Evolutionary conservation across 2,888 invertebrate species (phyloP).

Genomic region (Dolichopus griseipennis): DNA sequence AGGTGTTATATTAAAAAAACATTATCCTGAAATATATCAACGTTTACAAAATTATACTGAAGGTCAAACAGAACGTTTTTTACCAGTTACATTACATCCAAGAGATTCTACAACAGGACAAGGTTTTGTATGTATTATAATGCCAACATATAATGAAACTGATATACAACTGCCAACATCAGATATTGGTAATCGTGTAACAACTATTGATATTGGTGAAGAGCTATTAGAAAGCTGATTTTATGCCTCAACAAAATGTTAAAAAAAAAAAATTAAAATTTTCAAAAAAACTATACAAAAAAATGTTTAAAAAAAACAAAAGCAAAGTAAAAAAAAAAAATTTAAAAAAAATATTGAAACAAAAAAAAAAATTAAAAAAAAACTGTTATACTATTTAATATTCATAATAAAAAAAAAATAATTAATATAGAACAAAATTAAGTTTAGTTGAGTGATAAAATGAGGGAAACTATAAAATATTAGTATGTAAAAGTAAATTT

Average conservation of each 20-base stretch:
- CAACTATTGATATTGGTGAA: slow-evolving; percentile 40
- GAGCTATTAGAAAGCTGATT: slow-evolving; percentile 28
- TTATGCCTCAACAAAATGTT: slow-evolving; percentile 11
- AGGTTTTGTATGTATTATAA: slow-evolving; percentile 83
- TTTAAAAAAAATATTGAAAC: not conserved
- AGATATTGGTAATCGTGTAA: slow-evolving; percentile 40
- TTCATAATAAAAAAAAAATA: not conserved
- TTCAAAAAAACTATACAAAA: too few species aligned
- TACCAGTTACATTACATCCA: slow-evolving; percentile 82
- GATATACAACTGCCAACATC: slow-evolving; percentile 40
- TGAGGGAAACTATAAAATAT: not conserved
- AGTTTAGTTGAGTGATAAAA: not conserved
- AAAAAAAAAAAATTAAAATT: not conserved
- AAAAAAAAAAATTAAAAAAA: not conserved
- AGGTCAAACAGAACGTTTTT: slow-evolving; percentile 64
- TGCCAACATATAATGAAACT: slow-evolving; percentile 57
- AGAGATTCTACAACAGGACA: slow-evolving; percentile 69
- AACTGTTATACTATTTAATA: not conserved
- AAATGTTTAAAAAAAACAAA: not conserved
- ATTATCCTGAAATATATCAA: slow-evolving; percentile 80
- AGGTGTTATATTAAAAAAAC: slow-evolving; percentile 72
- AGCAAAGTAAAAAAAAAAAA: too few species aligned
- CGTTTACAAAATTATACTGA: slow-evolving; percentile 76
- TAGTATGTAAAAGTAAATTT: too few species aligned
- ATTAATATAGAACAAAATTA: not conserved